phyloP scores from a whole-genome alignment of 2,113 vertebrate species.

The Aegotheles bennettii region DNA sequence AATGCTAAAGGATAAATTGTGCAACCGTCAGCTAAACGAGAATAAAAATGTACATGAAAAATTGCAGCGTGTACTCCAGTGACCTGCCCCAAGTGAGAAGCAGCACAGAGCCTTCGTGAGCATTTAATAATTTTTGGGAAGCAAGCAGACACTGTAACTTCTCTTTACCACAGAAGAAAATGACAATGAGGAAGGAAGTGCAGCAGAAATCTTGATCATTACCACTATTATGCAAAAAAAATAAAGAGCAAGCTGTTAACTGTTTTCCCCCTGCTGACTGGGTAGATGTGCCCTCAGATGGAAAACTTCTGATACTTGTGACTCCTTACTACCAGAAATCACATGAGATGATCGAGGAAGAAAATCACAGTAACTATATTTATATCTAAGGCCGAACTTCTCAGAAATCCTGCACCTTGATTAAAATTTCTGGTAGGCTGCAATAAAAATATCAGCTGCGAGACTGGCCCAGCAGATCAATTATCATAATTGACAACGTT shows the following conservation, averaged over 20 bases:
- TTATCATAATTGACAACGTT: conserved; percentile 77
- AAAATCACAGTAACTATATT: conserved; percentile 84
- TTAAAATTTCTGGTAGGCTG: conserved; percentile 78
- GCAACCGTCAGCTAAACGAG: conserved; percentile 6
- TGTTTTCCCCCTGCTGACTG: conserved; percentile 72
- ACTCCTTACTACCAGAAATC: conserved; percentile 85
- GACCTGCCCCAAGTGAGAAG: conserved; percentile 30
- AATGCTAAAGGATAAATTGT: conserved; percentile 22
- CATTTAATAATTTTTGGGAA: conserved; percentile 68
- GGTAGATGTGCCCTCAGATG: conserved; percentile 76
- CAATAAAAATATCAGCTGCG: conserved; percentile 74
- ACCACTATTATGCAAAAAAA: conserved; percentile 74
- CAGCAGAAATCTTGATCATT: conserved; percentile 79
- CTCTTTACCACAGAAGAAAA: conserved; percentile 75
- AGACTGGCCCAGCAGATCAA: conserved; percentile 74
- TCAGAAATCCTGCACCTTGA: conserved; percentile 88
- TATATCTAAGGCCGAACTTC: conserved; percentile 78
- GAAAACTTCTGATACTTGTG: conserved; percentile 87
- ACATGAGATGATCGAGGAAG: conserved; percentile 84
- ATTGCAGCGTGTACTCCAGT: not conserved
- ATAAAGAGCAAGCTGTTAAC: conserved; percentile 42
- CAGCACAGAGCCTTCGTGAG: not conserved
- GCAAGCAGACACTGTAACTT: conserved; percentile 67
- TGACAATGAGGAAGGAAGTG: conserved; percentile 82
- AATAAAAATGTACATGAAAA: conserved; percentile 7